Conservation (phyloP, 2,113 vertebrate genomes). For the Nyctibius bracteatus region DNA sequence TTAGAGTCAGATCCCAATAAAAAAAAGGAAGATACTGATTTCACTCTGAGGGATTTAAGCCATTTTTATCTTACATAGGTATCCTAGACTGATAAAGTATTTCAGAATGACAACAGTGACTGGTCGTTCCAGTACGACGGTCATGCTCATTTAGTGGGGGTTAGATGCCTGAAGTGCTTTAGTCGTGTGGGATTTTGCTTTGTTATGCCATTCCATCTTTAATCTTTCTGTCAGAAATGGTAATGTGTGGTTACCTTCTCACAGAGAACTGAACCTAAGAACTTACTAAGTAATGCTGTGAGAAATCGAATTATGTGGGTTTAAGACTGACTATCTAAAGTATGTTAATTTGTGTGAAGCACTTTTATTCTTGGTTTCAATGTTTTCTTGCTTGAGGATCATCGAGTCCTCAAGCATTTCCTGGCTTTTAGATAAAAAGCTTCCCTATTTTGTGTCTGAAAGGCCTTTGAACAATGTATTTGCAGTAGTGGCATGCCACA, state of each 20-base stretch:
- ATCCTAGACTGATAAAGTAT: neutral
- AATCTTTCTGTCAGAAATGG: neutral
- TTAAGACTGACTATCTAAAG: neutral
- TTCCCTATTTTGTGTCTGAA: neutral
- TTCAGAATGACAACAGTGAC: neutral
- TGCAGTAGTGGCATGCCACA: neutral
- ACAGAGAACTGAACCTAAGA: neutral
- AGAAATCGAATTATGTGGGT: neutral
- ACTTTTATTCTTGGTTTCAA: neutral
- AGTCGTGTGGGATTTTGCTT: neutral
- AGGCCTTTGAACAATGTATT: neutral
- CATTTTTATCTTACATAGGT: neutral
- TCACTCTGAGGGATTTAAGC: neutral
- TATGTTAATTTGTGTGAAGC: neutral
- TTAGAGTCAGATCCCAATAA: neutral
- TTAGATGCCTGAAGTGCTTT: neutral
- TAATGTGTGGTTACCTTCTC: neutral
- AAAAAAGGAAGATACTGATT: neutral
- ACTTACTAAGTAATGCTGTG: neutral
- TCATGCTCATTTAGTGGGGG: neutral
- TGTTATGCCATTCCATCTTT: neutral
- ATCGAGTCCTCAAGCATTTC: neutral
- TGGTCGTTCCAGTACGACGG: neutral
- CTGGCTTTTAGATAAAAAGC: neutral
- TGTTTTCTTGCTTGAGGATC: neutral